Evolutionary conservation across 2,113 vertebrate genomes (phyloP), one percentile per base, ranked within the genome.

Genomic region (Microcebus griseorufus): DNA sequence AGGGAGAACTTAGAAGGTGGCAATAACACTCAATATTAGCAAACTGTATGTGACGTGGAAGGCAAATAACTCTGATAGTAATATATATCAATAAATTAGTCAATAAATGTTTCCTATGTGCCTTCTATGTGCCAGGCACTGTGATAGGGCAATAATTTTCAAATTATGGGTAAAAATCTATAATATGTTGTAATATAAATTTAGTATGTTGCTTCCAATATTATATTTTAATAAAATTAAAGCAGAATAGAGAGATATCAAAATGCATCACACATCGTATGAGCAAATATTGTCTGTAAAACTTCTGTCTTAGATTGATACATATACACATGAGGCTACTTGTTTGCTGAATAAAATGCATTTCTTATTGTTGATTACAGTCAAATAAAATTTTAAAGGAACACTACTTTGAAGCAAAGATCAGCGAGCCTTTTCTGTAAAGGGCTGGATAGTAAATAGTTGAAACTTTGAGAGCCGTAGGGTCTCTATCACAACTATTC

Each of bases 171-270:
- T 94, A 39, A 85, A 95, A 92, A 58, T 84, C 12, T 81, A 48
- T 13, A 48, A 69, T 55, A 53, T 80, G 11, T 70, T 48, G 0
- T 84, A 64, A 18, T n/a, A 32, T 25, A 81, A 90, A 87, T 92
- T 78, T 86, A 48, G 60, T 90, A 65, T 82, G 16, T 73, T 81
- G 13, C 45, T 6, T 62, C n/a, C n/a, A 85, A 27, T 93, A 45
- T 84, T 85, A 58, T 75, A 78, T 79, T 91, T 80, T 70, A 95
- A 81, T 69, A 75, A 45, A 89, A 70, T 27, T 81, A 32, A 84
- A 76, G 42, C 53, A 92, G 37, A 96, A 48, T 53, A 83, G 37
- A 65, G 53, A 96, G 86, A 79, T 91, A 88, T 73, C 12, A 65
- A 27, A 60, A 27, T 65, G 4, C 3, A 39, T 39, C 34, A 39